phyloP scores from a whole-genome alignment of 2,797 vertebrate species.

The Mus spretus region DNA sequence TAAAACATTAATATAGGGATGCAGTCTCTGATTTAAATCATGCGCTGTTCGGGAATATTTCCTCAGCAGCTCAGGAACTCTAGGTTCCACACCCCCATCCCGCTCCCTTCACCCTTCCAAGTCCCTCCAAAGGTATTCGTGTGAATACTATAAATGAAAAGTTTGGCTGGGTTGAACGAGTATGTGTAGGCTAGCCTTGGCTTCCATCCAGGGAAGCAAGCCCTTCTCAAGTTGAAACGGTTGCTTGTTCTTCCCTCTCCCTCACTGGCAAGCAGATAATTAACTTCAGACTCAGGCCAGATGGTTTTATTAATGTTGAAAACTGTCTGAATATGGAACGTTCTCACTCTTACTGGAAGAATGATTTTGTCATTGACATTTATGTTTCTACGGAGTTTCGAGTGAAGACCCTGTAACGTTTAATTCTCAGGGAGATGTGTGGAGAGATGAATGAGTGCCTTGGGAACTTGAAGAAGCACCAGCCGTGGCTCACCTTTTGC shows the following conservation, averaged over 20 bases:
- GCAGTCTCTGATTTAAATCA: background rate
- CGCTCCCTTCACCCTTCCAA: background rate
- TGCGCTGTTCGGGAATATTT: background rate
- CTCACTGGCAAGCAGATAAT: slow-evolving; percentile 34
- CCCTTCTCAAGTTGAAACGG: slow-evolving; percentile 32
- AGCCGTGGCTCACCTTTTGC: slow-evolving; percentile 37
- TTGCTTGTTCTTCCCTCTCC: slow-evolving; percentile 4
- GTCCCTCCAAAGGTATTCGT: slow-evolving; percentile 5
- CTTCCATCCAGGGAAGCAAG: slow-evolving; percentile 7
- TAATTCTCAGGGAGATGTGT: slow-evolving; percentile 48
- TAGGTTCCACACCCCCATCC: background rate
- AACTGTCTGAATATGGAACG: background rate
- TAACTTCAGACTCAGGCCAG: slow-evolving; percentile 29
- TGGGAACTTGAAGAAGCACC: background rate
- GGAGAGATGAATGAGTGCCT: background rate
- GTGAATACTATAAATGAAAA: background rate
- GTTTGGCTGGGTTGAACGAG: background rate
- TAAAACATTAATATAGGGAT: background rate
- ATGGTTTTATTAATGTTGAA: slow-evolving; percentile 49
- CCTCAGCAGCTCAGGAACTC: background rate
- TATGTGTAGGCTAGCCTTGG: background rate
- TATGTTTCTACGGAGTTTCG: slow-evolving; percentile 3
- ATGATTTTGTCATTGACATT: background rate
- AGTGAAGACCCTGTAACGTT: background rate
- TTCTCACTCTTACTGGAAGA: background rate